Evolutionary conservation across 2,797 vertebrate genomes (phyloP), one percentile per base, ranked within the genome.

Genomic region (Falco concolor): DNA sequence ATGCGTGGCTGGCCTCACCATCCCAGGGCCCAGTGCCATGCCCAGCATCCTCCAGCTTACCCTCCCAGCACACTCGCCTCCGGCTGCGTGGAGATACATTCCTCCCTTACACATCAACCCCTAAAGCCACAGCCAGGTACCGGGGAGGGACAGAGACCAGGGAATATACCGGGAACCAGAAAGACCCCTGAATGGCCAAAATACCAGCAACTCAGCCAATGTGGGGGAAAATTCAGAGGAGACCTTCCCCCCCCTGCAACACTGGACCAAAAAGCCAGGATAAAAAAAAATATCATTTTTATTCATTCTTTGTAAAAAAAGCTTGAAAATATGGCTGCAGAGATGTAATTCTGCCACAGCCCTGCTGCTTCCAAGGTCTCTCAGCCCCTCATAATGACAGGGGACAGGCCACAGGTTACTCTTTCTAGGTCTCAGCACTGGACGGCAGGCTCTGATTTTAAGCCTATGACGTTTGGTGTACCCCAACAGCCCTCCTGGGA

Each of bases 21-120:
- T 15, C 30, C 44, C 23, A 3, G 18, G 15, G 3, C 16, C 34
- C 16, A n/a, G 27, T 3, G 0, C 5, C 13, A 2, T 30, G 27
- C 20, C 38, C 10, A 6, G 49, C 23, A 52, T 54, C 27, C 36
- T 44, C 38, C 17, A 2, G 8, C 19, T 61, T 68, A 75, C 8
- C n/a, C 47, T 32, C 20, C 8, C 1, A 0, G n/a, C 25, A 49
- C 20, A 7, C 3, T 15, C 19, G 10, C 18, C 24, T 89, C 38
- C 6, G 5, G 7, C 45, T 63, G 34, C 0, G 1, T 36, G 49
- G 30, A 42, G 22, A 15, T 73, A 42, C 21, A 13, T 69, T 53
- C 45, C 63, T 69, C 54, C 67, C 38, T 30, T 18, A 8, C 5
- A 20, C 40, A 24, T 28, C 45, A 53, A 56, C 8, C 53, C 57